These are phyloP conservation scores for Rhinella marina DNA, from an alignment of 2,797 vertebrate species.

Conservation along the genomic window DNA sequence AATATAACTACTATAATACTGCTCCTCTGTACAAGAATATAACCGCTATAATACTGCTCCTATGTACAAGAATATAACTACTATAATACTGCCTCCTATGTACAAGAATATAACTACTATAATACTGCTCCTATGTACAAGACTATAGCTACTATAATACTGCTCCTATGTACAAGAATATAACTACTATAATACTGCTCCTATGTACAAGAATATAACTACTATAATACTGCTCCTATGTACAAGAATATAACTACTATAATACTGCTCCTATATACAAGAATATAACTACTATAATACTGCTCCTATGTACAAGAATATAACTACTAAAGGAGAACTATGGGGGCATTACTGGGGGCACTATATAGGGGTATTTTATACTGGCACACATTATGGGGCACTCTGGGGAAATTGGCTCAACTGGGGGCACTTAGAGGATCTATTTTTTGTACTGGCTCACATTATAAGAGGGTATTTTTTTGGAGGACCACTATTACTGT, in stretches of 20 bases:
- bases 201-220: constrained; percentile 8
- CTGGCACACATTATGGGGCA: no score
- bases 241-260: constrained; percentile 12
- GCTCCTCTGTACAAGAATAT: neutral
- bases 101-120: constrained; percentile 18
- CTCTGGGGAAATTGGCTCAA: no score
- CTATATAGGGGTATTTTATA: no score
- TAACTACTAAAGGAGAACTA: no score
- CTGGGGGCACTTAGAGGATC: no score
- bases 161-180: constrained; percentile 3
- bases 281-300: constrained; percentile 11
- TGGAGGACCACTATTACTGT: no score
- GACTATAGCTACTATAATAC: no score
- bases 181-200: constrained; percentile 7
- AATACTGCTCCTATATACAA: constrained; percentile 1
- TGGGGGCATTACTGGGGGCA: no score
- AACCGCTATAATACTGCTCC: neutral
- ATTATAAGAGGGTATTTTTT: no score
- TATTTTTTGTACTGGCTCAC: no score
- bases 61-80: constrained; percentile 10
- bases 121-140: no score
- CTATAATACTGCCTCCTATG: constrained; percentile 7
- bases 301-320: constrained; percentile 3
- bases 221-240: neutral
- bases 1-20: constrained; percentile 16